A percentile compares a stretch with the other conserved stretches of the same genome.
phyloP scores from a whole-genome alignment of 2,888 invertebrate species.

The Taphrorychus bicolor region DNA sequence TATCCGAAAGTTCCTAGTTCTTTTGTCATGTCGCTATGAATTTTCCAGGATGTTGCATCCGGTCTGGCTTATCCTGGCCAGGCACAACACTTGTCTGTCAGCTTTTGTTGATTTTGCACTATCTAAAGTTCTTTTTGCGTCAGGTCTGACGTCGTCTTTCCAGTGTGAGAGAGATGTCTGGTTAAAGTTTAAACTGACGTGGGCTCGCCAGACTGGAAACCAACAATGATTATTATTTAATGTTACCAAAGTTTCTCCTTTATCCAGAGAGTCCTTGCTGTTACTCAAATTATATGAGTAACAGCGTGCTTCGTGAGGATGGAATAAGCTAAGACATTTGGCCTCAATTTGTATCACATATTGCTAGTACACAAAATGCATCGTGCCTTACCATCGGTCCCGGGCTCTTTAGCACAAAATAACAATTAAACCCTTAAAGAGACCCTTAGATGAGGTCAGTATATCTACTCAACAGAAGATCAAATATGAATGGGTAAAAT shows the following conservation, averaged over 20 bases:
- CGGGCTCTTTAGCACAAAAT: too few species aligned
- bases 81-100: slow-evolving; percentile 31
- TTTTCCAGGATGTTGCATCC: slow-evolving; percentile 16
- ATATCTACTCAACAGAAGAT: too few species aligned
- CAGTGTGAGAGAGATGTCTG: slow-evolving; percentile 14
- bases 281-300: too few species aligned
- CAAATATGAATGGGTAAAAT: too few species aligned
- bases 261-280: too few species aligned
- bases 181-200: slow-evolving; percentile 34
- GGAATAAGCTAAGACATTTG: too few species aligned
- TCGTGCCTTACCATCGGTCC: too few species aligned
- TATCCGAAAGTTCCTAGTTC: slow-evolving; percentile 12
- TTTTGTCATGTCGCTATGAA: slow-evolving; percentile 17
- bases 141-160: slow-evolving; percentile 10
- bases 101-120: slow-evolving; percentile 28
- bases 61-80: slow-evolving; percentile 28
- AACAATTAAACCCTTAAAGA: too few species aligned
- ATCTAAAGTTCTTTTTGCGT: slow-evolving; percentile 28
- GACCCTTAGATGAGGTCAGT: too few species aligned
- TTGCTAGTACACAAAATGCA: too few species aligned
- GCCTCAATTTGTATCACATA: too few species aligned
- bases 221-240: neutral
- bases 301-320: too few species aligned
- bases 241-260: neutral
- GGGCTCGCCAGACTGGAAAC: neutral